Conservation (phyloP, 2,888 invertebrate genomes). For the Meiosimyza decipiens region DNA sequence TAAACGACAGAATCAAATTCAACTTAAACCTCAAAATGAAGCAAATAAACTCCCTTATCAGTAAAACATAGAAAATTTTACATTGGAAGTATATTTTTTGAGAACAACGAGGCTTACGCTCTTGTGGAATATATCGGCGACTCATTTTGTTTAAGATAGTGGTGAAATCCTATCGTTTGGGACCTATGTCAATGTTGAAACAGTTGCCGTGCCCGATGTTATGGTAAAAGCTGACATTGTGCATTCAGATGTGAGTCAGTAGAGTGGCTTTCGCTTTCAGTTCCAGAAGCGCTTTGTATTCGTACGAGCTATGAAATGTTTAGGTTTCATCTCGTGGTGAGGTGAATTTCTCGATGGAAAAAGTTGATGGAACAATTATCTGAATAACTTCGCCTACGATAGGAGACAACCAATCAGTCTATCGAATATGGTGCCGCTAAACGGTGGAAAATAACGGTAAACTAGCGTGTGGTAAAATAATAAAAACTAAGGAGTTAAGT, state of each 20-base stretch:
- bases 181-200: slow-evolving; percentile 12
- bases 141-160: background rate
- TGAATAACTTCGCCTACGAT: slow-evolving; percentile 31
- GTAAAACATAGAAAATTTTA: background rate
- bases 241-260: slow-evolving; percentile 10
- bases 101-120: background rate
- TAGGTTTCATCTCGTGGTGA: background rate
- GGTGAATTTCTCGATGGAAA: slow-evolving; percentile 16
- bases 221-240: background rate
- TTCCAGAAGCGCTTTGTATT: background rate
- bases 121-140: too few species aligned
- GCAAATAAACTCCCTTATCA: background rate
- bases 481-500: too few species aligned
- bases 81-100: background rate
- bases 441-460: slow-evolving; percentile 26
- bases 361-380: background rate
- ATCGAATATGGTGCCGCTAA: slow-evolving; percentile 41
- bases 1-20: too few species aligned
- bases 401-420: slow-evolving; percentile 37
- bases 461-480: background rate
- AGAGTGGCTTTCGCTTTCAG: slow-evolving; percentile 16
- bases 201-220: background rate
- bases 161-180: background rate
- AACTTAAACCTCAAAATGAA: too few species aligned
- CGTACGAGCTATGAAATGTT: background rate